These are phyloP conservation scores for Hyles vespertilio DNA, from an alignment of 1,140 invertebrate species.

Conservation along the genomic window DNA sequence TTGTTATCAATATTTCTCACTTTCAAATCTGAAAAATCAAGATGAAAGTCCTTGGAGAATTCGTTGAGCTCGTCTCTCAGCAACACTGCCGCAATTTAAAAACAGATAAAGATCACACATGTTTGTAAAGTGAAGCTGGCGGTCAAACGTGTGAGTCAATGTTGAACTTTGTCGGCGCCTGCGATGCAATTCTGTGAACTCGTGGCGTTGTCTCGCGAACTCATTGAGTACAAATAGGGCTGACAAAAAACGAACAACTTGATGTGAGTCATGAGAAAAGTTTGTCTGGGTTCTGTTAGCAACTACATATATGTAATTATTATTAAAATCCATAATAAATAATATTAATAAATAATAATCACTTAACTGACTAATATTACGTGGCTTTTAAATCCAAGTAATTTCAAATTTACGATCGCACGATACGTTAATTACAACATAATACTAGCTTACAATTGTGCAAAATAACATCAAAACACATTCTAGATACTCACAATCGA, in stretches of 20 bases:
- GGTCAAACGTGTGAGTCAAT: slow-evolving; percentile 17
- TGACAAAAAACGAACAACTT: slow-evolving; percentile 10
- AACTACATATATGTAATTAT: too few species aligned
- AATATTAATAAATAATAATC: too few species aligned
- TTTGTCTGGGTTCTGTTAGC: too few species aligned
- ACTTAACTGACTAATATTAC: too few species aligned
- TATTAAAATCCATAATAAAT: too few species aligned
- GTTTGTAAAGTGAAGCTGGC: slow-evolving; percentile 2
- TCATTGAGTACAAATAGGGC: slow-evolving; percentile 22
- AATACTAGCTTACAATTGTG: too few species aligned
- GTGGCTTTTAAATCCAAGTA: too few species aligned
- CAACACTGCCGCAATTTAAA: not conserved
- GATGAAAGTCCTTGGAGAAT: slow-evolving; percentile 10
- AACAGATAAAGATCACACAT: slow-evolving; percentile 13
- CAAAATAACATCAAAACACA: too few species aligned
- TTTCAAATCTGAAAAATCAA: slow-evolving; percentile 6
- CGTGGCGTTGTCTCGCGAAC: slow-evolving; percentile 19
- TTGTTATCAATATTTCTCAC: slow-evolving; percentile 5
- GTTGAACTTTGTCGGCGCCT: slow-evolving; percentile 25
- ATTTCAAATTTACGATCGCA: too few species aligned
- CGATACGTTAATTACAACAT: too few species aligned
- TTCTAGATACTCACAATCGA: too few species aligned
- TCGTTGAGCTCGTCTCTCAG: not conserved
- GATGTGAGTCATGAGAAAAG: too few species aligned
- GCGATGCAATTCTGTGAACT: slow-evolving; percentile 19